Conservation (phyloP, 2,113 vertebrate species). For the Thalassoma bifasciatum region DNA sequence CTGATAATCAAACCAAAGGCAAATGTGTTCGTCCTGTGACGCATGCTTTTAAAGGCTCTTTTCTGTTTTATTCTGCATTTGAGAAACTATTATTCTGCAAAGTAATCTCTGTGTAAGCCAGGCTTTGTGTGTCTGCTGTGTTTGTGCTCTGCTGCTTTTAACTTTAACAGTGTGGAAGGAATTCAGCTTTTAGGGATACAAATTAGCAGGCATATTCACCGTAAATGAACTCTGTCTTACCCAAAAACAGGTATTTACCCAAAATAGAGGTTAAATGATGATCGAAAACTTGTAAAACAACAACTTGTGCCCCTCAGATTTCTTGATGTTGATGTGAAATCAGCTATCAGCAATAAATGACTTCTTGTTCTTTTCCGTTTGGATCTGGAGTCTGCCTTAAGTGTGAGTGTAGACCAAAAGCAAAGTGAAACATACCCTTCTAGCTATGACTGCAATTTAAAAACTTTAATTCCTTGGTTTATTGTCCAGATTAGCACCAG, state of each 20-base stretch:
- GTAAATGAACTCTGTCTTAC: background rate
- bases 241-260: background rate
- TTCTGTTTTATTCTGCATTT: conserved; percentile 11
- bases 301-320: too few relatives aligned
- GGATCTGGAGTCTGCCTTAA: too few relatives aligned
- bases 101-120: conserved; percentile 15
- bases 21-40: conserved; percentile 33
- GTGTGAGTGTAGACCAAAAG: too few relatives aligned
- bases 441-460: too few relatives aligned
- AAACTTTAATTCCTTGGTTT: too few relatives aligned
- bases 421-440: too few relatives aligned
- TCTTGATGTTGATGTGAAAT: too few relatives aligned
- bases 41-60: conserved; percentile 26
- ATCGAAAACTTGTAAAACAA: too few relatives aligned
- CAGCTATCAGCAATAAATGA: too few relatives aligned
- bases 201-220: conserved; percentile 9
- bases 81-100: background rate
- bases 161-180: background rate
- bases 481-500: too few relatives aligned
- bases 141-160: conserved; percentile 14
- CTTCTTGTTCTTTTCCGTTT: too few relatives aligned
- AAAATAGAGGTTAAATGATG: background rate
- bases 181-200: background rate
- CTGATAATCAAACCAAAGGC: conserved; percentile 12
- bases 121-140: conserved; percentile 30